These are phyloP conservation scores for Enhydra lutris DNA, from an alignment of 2,113 vertebrate species.

Conservation along the genomic window DNA sequence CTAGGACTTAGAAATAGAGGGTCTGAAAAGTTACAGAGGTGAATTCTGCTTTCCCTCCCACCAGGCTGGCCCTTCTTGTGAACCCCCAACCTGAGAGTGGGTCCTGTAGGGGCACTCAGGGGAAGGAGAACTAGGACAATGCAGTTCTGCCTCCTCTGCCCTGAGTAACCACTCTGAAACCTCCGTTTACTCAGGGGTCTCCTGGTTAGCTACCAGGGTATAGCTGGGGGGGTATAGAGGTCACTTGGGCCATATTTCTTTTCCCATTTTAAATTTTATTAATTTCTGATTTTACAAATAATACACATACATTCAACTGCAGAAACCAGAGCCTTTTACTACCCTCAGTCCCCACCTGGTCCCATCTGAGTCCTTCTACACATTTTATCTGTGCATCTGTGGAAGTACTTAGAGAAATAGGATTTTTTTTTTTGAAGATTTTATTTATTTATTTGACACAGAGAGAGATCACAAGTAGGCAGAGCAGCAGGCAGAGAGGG, in stretches of 20 bases:
- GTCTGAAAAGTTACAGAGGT: not conserved
- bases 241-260: not conserved
- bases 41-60: not conserved
- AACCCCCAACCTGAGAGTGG: not conserved
- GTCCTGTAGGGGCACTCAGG: not conserved
- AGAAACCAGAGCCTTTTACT: not conserved
- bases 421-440: not conserved
- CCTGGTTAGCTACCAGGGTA: not conserved
- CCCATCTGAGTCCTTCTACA: not conserved
- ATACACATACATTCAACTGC: not conserved
- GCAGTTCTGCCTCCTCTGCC: not conserved
- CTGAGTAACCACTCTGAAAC: not conserved
- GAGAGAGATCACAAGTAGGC: too few species aligned
- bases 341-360: not conserved
- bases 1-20: not conserved
- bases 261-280: not conserved
- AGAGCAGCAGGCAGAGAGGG: too few species aligned
- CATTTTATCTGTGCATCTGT: not conserved
- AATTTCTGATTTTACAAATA: not conserved
- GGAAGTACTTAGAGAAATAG: not conserved
- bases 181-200: not conserved
- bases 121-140: not conserved
- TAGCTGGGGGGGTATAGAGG: not conserved
- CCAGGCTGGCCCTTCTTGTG: not conserved
- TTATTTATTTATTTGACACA: too few species aligned